phyloP scores from a whole-genome alignment of 2,797 vertebrate species.

The Choloepus didactylus region DNA sequence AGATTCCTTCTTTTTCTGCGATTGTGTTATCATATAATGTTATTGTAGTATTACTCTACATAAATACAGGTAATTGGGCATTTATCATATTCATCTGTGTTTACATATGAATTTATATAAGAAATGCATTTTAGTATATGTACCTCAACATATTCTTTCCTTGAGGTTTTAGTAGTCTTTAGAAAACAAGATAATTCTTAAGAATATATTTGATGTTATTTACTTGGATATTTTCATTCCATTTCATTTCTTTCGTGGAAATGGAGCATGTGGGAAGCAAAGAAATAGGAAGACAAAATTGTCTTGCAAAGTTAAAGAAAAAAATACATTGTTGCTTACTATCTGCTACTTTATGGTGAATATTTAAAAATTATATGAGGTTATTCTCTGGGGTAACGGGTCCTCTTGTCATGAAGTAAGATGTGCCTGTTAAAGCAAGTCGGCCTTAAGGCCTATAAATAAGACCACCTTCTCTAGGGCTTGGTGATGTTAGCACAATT shows the following conservation, averaged over 20 bases:
- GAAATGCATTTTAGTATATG: background rate
- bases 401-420: background rate
- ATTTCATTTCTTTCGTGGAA: conserved; percentile 43
- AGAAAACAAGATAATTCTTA: background rate
- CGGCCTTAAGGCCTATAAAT: background rate
- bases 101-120: background rate
- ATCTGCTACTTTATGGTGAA: conserved; percentile 2
- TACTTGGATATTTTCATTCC: background rate
- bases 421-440: background rate
- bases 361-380: background rate
- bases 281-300: conserved; percentile 50
- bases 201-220: background rate
- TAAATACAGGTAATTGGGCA: background rate
- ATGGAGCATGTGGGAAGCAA: conserved; percentile 37
- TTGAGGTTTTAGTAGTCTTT: background rate
- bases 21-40: background rate
- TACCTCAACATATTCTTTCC: background rate
- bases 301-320: background rate
- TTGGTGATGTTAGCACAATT: background rate
- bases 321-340: background rate
- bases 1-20: background rate
- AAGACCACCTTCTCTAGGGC: background rate
- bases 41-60: background rate
- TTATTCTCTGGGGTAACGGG: background rate
- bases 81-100: background rate